Evolutionary conservation across 2,888 invertebrate species (phyloP).

Genomic region (Oxystoma pomonae): DNA sequence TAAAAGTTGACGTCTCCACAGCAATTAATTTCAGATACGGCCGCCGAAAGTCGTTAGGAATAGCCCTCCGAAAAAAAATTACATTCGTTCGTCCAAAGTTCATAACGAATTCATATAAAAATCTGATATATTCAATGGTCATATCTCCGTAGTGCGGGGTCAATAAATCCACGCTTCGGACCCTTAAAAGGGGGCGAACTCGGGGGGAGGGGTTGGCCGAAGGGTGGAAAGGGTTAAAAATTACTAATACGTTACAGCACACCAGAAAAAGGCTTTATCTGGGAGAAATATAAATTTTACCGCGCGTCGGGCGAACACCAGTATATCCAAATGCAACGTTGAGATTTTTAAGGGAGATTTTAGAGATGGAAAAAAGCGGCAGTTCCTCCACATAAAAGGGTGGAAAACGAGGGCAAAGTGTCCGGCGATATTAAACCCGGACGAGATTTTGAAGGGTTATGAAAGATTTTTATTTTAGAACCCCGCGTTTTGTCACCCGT

Average conservation of each 20-base stretch:
- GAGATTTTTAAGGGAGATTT: constrained; percentile 28
- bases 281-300: constrained; percentile 24
- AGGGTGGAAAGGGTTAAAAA: constrained; percentile 19
- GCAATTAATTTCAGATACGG: constrained; percentile 22
- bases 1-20: constrained; percentile 20
- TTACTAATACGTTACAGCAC: constrained; percentile 20
- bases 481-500: background rate
- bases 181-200: background rate
- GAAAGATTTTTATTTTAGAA: constrained; percentile 23
- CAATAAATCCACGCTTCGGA: constrained; percentile 22
- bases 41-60: constrained; percentile 24
- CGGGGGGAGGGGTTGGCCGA: background rate
- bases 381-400: constrained; percentile 7
- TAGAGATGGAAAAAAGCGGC: constrained; percentile 17
- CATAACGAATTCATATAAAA: constrained; percentile 27
- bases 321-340: constrained; percentile 21
- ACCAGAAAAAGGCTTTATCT: constrained; percentile 23
- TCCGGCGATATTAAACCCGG: constrained; percentile 25
- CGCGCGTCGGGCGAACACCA: constrained; percentile 3
- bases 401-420: constrained; percentile 7
- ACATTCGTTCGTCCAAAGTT: constrained; percentile 25
- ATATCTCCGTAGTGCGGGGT: constrained; percentile 25
- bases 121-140: constrained; percentile 29
- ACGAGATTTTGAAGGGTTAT: constrained; percentile 22
- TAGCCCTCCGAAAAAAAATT: constrained; percentile 21